Percentiles rank a stretch among this genome's conserved stretches.
Conservation (phyloP, 2,888 invertebrate genomes). For the Nomada ruficornis region DNA sequence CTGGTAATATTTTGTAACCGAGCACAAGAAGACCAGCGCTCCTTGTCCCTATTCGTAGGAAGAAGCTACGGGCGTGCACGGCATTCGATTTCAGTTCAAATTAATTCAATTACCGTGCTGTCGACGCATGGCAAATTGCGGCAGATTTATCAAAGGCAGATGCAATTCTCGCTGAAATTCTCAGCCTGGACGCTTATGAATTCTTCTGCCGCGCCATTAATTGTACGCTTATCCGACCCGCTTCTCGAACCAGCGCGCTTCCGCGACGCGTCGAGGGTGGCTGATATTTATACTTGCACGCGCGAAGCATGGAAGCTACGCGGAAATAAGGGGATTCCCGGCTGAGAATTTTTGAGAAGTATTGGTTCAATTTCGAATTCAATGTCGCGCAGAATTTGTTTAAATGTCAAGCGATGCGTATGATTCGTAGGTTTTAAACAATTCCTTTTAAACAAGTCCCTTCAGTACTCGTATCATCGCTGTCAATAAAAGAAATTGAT, state of each 20-base stretch:
- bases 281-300: constrained; percentile 27
- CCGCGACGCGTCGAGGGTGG: constrained; percentile 34
- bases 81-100: constrained; percentile 40
- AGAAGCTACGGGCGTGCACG: constrained; percentile 18
- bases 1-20: not conserved
- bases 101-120: constrained; percentile 57
- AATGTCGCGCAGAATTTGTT: too few species aligned
- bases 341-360: constrained; percentile 17
- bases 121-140: constrained; percentile 50
- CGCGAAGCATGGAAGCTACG: constrained; percentile 32
- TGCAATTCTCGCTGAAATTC: constrained; percentile 40
- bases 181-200: constrained; percentile 42
- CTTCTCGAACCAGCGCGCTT: constrained; percentile 35
- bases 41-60: not conserved
- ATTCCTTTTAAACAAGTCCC: too few species aligned
- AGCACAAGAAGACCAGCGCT: not conserved
- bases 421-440: too few species aligned
- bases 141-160: constrained; percentile 43
- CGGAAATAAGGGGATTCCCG: not conserved
- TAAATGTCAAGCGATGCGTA: too few species aligned
- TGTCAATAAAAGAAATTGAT: too few species aligned
- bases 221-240: constrained; percentile 50
- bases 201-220: constrained; percentile 59
- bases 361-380: not conserved
- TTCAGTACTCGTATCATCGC: too few species aligned